These are phyloP conservation scores for Sebastes hubbsi DNA, from an alignment of 2,797 vertebrate genomes.

Conservation along the genomic window DNA sequence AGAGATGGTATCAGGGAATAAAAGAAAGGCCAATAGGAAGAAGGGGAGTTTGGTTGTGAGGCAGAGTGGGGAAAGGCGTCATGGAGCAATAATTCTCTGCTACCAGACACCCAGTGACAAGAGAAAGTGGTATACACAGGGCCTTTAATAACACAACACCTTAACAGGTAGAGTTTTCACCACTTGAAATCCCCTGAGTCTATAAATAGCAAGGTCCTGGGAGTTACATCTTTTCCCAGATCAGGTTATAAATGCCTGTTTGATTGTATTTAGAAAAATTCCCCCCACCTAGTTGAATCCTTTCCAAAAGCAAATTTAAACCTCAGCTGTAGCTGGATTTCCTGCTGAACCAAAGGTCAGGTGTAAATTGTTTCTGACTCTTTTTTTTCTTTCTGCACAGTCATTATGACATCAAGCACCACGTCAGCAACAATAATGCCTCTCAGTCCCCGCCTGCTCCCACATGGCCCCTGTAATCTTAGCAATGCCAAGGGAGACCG, in stretches of 20 bases:
- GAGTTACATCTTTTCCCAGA: slow-evolving; percentile 17
- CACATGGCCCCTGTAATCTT: slow-evolving; percentile 64
- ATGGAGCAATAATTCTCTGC: background rate
- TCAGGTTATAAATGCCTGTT: slow-evolving; percentile 27
- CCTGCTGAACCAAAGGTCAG: slow-evolving; percentile 61
- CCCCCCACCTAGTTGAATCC: slow-evolving; percentile 35
- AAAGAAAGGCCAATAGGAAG: slow-evolving; percentile 15
- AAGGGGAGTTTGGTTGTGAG: slow-evolving; percentile 13
- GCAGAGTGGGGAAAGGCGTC: slow-evolving; percentile 10
- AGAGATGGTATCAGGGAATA: background rate
- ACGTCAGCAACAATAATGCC: slow-evolving; percentile 73
- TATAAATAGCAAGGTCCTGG: slow-evolving; percentile 28
- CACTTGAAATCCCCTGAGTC: slow-evolving; percentile 36
- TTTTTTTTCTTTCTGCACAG: slow-evolving; percentile 58
- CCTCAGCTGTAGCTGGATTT: slow-evolving; percentile 50
- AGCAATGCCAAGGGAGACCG: slow-evolving; percentile 31
- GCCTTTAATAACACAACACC: background rate
- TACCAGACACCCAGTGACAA: background rate
- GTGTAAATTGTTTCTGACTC: slow-evolving; percentile 40
- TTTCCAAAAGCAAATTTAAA: slow-evolving; percentile 47
- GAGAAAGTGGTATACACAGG: background rate
- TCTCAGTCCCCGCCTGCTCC: slow-evolving; percentile 46
- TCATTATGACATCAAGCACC: slow-evolving; percentile 70
- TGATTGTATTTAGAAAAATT: slow-evolving; percentile 51
- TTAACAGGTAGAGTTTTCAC: background rate